Conservation (phyloP, 2,888 invertebrate species). For the Antitype chi region DNA sequence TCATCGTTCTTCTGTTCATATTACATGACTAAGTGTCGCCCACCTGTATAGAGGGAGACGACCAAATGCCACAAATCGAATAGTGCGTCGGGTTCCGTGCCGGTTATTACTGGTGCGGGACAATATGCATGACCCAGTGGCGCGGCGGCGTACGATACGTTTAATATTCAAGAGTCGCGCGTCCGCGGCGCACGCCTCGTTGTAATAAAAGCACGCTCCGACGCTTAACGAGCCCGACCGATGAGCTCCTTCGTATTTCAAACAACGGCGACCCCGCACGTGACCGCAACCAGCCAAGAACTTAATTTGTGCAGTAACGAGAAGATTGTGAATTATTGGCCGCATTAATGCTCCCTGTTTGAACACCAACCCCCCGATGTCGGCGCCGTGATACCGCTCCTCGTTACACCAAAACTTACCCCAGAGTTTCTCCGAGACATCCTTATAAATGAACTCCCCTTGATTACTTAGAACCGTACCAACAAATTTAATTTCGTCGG, state of each 20-base stretch:
- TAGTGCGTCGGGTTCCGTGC: conserved; percentile 74
- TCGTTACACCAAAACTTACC: conserved; percentile 54
- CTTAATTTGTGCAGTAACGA: conserved; percentile 83
- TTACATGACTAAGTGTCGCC: conserved; percentile 32
- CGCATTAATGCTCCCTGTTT: conserved; percentile 70
- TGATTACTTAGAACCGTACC: conserved; percentile 44
- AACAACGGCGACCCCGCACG: conserved; percentile 85
- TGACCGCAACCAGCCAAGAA: conserved; percentile 85
- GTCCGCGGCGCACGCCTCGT: conserved; percentile 84
- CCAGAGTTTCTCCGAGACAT: conserved; percentile 22
- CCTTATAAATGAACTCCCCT: conserved; percentile 50
- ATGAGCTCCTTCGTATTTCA: conserved; percentile 90
- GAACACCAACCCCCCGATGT: conserved; percentile 55
- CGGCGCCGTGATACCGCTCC: conserved; percentile 42
- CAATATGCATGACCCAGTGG: conserved; percentile 88
- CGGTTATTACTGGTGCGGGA: conserved; percentile 80
- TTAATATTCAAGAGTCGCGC: conserved; percentile 89
- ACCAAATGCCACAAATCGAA: conserved; percentile 70
- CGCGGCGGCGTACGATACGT: conserved; percentile 79
- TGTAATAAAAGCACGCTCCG: conserved; percentile 90
- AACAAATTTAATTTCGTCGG: conserved; percentile 49
- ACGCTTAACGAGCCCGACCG: conserved; percentile 89
- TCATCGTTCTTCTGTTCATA: conserved; percentile 5
- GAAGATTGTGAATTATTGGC: conserved; percentile 85
- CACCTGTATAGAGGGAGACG: conserved; percentile 41